A percentile compares a stretch with the other conserved stretches of the same genome.
These are phyloP conservation scores for Hesperia comma DNA, from an alignment of 2,888 invertebrate genomes.

Conservation along the genomic window DNA sequence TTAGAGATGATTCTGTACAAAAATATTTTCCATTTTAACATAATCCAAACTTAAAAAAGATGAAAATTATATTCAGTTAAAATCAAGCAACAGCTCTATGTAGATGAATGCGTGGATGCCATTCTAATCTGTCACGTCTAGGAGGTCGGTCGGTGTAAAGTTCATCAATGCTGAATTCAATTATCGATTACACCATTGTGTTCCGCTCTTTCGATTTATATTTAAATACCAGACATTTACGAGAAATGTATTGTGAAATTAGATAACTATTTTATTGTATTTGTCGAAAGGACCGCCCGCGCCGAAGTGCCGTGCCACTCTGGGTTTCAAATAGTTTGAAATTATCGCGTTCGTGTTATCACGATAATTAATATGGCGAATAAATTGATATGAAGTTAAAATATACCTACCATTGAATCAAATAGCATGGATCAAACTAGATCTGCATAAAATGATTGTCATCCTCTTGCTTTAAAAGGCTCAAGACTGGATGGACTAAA, in stretches of 20 bases:
- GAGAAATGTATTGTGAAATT: slow-evolving; percentile 81
- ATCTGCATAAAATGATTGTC: too few relatives aligned
- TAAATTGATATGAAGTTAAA: too few relatives aligned
- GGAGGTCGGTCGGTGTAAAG: slow-evolving; percentile 82
- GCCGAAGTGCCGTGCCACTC: slow-evolving; percentile 50
- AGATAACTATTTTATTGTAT: slow-evolving; percentile 70
- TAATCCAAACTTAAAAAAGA: too few relatives aligned
- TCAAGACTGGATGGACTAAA: too few relatives aligned
- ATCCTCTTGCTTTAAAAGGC: too few relatives aligned
- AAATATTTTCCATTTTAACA: too few relatives aligned
- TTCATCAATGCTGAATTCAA: slow-evolving; percentile 84
- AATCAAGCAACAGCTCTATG: slow-evolving; percentile 61
- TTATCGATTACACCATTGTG: slow-evolving; percentile 84
- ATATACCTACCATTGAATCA: too few relatives aligned
- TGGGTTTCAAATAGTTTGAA: slow-evolving; percentile 25
- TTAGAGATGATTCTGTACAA: too few relatives aligned
- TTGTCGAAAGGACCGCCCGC: slow-evolving; percentile 76
- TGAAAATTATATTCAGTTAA: too few relatives aligned
- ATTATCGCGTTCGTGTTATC: slow-evolving; percentile 5
- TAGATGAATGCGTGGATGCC: slow-evolving; percentile 64
- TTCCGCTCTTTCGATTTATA: slow-evolving; percentile 82
- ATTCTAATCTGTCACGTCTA: slow-evolving; percentile 83
- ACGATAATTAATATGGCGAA: neutral
- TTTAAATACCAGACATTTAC: slow-evolving; percentile 83
- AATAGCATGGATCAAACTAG: too few relatives aligned